A percentile compares a stretch with the other conserved stretches of the same genome.
Conservation (phyloP, 2,888 invertebrate species). For the Rhagonycha fulva region DNA sequence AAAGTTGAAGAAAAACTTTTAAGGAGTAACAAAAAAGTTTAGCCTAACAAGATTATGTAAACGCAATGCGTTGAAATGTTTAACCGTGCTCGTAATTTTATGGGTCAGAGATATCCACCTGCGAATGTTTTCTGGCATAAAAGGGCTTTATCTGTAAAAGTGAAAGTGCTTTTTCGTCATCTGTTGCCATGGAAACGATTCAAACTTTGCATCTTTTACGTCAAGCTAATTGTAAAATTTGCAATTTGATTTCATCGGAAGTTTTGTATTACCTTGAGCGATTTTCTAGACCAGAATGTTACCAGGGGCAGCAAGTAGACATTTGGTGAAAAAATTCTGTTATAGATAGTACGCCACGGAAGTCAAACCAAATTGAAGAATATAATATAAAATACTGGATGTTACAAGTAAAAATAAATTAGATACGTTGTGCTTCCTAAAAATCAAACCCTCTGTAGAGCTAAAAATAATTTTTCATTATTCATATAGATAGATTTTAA, state of each 20-base stretch:
- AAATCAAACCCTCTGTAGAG: no score
- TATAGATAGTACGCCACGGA: no score
- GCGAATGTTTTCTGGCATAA: neutral
- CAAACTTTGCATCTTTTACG: neutral
- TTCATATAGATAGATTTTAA: no score
- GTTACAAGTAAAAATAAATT: no score
- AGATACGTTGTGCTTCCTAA: no score
- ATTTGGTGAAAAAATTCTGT: no score
- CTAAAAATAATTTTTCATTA: no score
- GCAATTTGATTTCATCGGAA: neutral
- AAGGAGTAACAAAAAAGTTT: neutral
- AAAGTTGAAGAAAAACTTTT: neutral
- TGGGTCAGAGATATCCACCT: neutral
- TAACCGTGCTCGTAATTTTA: neutral
- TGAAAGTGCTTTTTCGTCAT: neutral
- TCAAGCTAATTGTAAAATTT: neutral
- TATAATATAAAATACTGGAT: no score
- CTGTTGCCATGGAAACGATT: neutral
- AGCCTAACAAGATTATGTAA: neutral
- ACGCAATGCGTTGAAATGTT: neutral
- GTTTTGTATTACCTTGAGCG: neutral
- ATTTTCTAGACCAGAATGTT: no score
- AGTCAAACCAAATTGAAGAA: no score
- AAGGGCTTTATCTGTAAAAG: neutral
- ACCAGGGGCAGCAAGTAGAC: no score